Conservation (phyloP, 2,797 vertebrate genomes). For the Lagodon rhomboides region DNA sequence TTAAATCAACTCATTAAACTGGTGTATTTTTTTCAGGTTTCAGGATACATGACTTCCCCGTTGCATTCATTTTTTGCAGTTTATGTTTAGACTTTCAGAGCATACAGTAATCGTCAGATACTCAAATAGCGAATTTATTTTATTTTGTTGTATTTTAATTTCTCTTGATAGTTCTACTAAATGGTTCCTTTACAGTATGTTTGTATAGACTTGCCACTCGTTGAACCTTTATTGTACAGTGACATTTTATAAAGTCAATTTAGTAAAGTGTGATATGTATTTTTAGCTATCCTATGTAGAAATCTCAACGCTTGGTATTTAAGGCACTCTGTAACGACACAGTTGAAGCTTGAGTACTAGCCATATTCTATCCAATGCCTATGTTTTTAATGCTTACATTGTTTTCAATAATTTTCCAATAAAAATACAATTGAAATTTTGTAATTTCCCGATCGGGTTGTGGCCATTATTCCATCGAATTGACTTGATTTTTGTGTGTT, state of each 20-base stretch:
- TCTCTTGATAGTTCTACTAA: constrained; percentile 75
- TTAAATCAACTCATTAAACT: constrained; percentile 46
- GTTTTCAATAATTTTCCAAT: constrained; percentile 83
- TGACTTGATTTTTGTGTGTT: neutral
- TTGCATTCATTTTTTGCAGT: constrained; percentile 70
- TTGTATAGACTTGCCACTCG: constrained; percentile 83
- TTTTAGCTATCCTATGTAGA: constrained; percentile 83
- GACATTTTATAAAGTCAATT: constrained; percentile 84
- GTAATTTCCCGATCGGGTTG: constrained; percentile 11
- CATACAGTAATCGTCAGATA: constrained; percentile 64
- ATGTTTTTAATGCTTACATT: constrained; percentile 83
- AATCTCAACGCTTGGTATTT: constrained; percentile 81
- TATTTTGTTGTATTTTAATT: constrained; percentile 80
- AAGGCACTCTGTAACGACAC: constrained; percentile 78
- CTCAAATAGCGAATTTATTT: constrained; percentile 71
- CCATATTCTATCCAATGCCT: constrained; percentile 82
- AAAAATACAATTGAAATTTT: constrained; percentile 76
- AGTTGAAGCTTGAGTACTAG: constrained; percentile 80
- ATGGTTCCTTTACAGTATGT: constrained; percentile 80
- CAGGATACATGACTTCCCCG: constrained; percentile 66
- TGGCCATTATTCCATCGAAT: neutral
- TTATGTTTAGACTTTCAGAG: constrained; percentile 61
- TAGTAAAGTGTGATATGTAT: constrained; percentile 85
- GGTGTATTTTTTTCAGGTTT: constrained; percentile 63
- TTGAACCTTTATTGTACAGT: constrained; percentile 85